Evolutionary conservation across 2,888 invertebrate genomes (phyloP).

Genomic region (Exephanes ischioxanthus): DNA sequence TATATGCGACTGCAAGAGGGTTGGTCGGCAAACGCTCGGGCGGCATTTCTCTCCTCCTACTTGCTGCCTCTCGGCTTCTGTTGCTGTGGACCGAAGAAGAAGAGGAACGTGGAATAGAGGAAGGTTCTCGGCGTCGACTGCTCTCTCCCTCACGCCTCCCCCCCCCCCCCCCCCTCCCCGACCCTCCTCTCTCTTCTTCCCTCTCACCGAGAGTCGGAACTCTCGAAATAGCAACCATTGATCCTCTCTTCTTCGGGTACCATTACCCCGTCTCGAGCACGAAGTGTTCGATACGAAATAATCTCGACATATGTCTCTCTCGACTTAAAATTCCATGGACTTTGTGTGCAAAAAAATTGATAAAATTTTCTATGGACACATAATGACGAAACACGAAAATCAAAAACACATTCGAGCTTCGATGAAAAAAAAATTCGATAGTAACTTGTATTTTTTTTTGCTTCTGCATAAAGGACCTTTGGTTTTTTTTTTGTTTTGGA

Average conservation of each 20-base stretch:
- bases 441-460: no score
- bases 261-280: slow-evolving; percentile 70
- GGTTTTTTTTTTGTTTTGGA: no score
- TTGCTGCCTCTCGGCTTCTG: neutral
- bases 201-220: slow-evolving; percentile 66
- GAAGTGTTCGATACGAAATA: slow-evolving; percentile 75
- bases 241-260: slow-evolving; percentile 72
- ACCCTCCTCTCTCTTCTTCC: neutral
- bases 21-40: slow-evolving; percentile 13
- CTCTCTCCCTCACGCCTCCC: neutral
- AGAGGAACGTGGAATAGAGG: slow-evolving; percentile 59
- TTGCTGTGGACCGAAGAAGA: slow-evolving; percentile 56
- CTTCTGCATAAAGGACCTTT: no score
- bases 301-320: slow-evolving; percentile 58
- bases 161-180: neutral
- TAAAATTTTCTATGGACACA: neutral
- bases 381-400: no score
- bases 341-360: neutral
- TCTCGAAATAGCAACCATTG: slow-evolving; percentile 83
- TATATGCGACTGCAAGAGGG: neutral
- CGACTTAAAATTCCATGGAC: neutral
- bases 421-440: no score
- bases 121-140: slow-evolving; percentile 56
- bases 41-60: slow-evolving; percentile 6
- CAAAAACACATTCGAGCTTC: neutral